Percentiles rank a stretch among this genome's conserved stretches.
phyloP scores from a whole-genome alignment of 2,888 invertebrate species.

The Pristionchus arcanus region DNA sequence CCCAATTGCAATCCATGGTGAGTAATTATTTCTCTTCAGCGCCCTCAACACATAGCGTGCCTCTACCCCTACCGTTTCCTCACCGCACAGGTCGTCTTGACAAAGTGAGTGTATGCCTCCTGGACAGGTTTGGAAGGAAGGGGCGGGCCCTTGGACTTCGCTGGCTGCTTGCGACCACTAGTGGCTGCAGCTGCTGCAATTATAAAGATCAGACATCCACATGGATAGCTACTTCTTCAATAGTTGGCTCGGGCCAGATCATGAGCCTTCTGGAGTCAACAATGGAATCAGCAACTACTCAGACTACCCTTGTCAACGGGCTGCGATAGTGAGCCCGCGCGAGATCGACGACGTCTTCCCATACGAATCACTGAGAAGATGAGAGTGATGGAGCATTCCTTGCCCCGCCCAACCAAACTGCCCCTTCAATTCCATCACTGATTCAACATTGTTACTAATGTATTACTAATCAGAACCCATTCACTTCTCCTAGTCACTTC shows the following conservation, averaged over 20 bases:
- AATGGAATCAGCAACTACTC: not conserved
- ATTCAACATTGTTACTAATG: not conserved
- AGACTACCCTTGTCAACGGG: not conserved
- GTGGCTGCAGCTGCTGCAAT: not conserved
- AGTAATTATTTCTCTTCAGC: too few relatives aligned
- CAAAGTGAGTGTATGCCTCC: constrained; percentile 56
- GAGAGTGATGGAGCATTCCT: not conserved
- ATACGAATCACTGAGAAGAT: not conserved
- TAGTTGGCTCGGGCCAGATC: not conserved
- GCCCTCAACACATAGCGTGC: too few relatives aligned
- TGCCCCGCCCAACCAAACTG: not conserved
- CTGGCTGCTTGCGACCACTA: not conserved
- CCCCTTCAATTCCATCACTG: not conserved
- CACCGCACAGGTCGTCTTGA: constrained; percentile 55
- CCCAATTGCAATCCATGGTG: too few relatives aligned
- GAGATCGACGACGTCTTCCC: not conserved
- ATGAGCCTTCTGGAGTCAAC: not conserved
- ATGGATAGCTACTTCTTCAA: not conserved
- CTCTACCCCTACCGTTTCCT: not conserved
- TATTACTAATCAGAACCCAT: not conserved
- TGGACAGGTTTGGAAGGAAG: not conserved
- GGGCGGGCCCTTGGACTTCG: not conserved
- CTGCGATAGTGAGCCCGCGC: not conserved
- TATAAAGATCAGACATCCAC: not conserved
- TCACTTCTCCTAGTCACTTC: not conserved